Percentiles rank a stretch among this genome's conserved stretches.
Conservation (phyloP, 1,140 invertebrate species). For the Aleiodes sp. region DNA sequence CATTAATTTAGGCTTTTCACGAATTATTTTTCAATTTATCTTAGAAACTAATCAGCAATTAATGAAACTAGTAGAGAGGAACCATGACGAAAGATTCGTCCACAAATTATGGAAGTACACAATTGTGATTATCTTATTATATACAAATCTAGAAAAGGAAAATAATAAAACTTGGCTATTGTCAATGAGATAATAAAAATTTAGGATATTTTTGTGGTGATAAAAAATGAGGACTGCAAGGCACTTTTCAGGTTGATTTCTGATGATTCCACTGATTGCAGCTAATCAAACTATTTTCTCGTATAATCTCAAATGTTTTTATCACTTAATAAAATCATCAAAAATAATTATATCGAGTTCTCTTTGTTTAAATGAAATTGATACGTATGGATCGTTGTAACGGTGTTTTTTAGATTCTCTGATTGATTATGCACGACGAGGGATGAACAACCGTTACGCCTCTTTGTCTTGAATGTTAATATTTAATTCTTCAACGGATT, state of each 20-base stretch:
- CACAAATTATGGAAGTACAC: not conserved
- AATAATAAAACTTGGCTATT: not conserved
- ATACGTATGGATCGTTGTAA: not conserved
- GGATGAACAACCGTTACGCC: not conserved
- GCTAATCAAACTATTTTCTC: not conserved
- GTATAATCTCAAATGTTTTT: no score
- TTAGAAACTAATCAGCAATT: not conserved
- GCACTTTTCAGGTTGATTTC: slow-evolving; percentile 19
- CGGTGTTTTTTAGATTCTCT: not conserved
- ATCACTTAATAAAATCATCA: not conserved
- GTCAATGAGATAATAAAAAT: not conserved
- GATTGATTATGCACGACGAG: not conserved
- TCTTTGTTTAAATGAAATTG: not conserved
- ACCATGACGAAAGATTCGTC: no score
- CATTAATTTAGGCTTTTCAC: slow-evolving; percentile 5
- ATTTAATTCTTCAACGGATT: no score
- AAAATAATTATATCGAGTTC: slow-evolving; percentile 16
- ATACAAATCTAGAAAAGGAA: slow-evolving; percentile 4
- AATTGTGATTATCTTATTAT: not conserved
- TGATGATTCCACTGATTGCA: not conserved
- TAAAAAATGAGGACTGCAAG: slow-evolving; percentile 21
- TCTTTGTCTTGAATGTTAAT: no score
- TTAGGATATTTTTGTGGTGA: no score
- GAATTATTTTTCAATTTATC: not conserved
- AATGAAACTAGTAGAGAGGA: not conserved